Conservation (phyloP, 1,140 invertebrate species). For the Matsumurasca onukii region DNA sequence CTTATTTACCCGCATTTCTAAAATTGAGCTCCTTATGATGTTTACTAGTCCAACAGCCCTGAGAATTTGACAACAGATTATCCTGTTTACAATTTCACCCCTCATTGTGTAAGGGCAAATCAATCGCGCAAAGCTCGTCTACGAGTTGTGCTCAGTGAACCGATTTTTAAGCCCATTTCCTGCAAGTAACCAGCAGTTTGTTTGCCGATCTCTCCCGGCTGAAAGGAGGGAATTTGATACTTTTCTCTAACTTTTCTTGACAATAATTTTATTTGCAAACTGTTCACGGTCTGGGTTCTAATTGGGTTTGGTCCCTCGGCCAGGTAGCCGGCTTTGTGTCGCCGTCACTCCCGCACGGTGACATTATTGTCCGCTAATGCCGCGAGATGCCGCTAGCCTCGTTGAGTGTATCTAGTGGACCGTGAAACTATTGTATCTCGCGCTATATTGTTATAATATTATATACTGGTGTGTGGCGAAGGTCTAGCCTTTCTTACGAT, state of each 20-base stretch:
- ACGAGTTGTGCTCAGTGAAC: not conserved
- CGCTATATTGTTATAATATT: slow-evolving; percentile 26
- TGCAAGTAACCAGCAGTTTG: slow-evolving; percentile 3
- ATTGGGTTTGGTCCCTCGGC: slow-evolving; percentile 3
- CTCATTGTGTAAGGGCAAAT: not conserved
- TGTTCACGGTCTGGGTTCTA: slow-evolving; percentile 6
- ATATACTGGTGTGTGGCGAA: slow-evolving; percentile 23
- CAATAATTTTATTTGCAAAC: slow-evolving; percentile 25
- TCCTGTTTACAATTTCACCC: slow-evolving; percentile 15
- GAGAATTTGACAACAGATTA: not conserved
- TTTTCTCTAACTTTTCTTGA: not conserved
- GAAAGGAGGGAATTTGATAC: not conserved
- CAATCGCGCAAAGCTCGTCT: not conserved
- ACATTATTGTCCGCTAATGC: slow-evolving; percentile 21
- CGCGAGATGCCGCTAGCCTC: too few relatives aligned
- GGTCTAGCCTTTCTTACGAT: not conserved
- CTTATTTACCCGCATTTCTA: not conserved
- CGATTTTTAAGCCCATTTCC: slow-evolving; percentile 2
- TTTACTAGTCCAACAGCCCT: slow-evolving; percentile 2
- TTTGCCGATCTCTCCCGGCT: too few relatives aligned
- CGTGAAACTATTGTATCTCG: slow-evolving; percentile 16
- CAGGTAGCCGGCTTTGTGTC: slow-evolving; percentile 18
- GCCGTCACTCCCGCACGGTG: slow-evolving; percentile 7
- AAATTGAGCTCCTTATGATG: not conserved
- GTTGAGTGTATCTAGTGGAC: not conserved